Base-by-base conservation (phyloP, 2,113 vertebrate species). In the Nycticorax nycticorax region DNA sequence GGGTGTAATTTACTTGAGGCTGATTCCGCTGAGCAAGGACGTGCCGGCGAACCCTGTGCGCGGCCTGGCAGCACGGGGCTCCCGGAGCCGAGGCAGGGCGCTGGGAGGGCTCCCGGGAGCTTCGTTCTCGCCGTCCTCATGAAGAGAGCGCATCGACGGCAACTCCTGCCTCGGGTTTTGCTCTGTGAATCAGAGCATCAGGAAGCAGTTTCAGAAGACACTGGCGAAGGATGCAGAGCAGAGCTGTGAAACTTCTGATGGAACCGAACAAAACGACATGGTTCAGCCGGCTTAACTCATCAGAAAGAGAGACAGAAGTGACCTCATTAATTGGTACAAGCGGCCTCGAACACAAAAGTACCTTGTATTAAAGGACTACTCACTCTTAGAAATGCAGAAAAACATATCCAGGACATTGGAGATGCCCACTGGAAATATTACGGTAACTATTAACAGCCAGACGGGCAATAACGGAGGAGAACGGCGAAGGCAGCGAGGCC, bases 1-100 rank as follows among this genome's bases (percentile, higher is more conserved):
- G 96, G 79, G 37, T 92, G 76, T 96, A 73, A 93, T 93, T 95
- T 96, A 92, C 93, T 85, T 18, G 27, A 30, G 92, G 94, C 85
- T 67, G 90, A 92, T 88, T 94, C 94, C 94, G 95, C 93, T 52
- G 55, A 69, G 75, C 5, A 1, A 55, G 89, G 95, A 87, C 74
- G 7, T 20, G 74, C 62, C 0, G 3, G 80, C 0, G 6, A 77
- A n/a, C 56, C 69, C 69, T 12, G 47, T 0, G 7, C 8, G 18
- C 0, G 5, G 81, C 71, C 78, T 23, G 71, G 92, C 63, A 67
- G 53, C 5, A 5, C 0, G 1, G 86, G 66, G 55, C 55, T 64
- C 68, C 79, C 48, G 2, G 1, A 24, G 23, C 37, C 20, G 1
- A 3, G 47, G n/a, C 64, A 24, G 21, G 41, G 48, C 2, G 3